These are phyloP conservation scores for Lasaia peninsularis DNA, from an alignment of 1,140 invertebrate species.

Conservation along the genomic window DNA sequence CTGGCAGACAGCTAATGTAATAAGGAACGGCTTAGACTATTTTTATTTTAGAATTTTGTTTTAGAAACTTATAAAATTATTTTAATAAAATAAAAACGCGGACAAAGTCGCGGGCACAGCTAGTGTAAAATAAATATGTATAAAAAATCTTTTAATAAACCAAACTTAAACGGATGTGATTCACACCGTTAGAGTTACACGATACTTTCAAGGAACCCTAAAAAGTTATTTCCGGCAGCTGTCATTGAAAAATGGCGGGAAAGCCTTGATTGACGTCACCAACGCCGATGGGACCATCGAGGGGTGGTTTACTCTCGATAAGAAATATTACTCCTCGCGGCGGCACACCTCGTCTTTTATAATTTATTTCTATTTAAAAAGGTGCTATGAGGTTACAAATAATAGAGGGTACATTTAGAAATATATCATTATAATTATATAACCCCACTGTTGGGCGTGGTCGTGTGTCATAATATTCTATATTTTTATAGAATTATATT, in stretches of 20 bases:
- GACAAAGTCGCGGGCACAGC: too few species aligned
- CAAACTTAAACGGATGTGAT: not conserved
- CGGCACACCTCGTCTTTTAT: constrained; percentile 21
- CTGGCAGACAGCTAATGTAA: too few species aligned
- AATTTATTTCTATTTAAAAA: constrained; percentile 28
- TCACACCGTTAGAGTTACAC: not conserved
- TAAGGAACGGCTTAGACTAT: too few species aligned
- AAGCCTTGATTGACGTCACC: constrained; percentile 47
- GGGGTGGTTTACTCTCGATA: constrained; percentile 29
- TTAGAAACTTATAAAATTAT: too few species aligned
- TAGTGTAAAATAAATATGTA: too few species aligned
- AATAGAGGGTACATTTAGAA: not conserved
- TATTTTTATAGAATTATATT: too few species aligned
- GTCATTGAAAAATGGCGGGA: constrained; percentile 53
- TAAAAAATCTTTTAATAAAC: too few species aligned
- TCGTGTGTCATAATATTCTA: too few species aligned
- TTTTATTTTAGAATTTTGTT: too few species aligned
- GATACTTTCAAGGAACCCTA: constrained; percentile 6
- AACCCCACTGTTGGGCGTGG: too few species aligned
- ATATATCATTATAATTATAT: too few species aligned
- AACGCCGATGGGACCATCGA: constrained; percentile 32
- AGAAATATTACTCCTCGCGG: constrained; percentile 45
- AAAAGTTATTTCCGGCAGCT: constrained; percentile 34
- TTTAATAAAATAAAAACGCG: too few species aligned
- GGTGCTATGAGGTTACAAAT: constrained; percentile 7